Base-by-base conservation (phyloP, 92 coral and sea anemone species). In the Meandrina meandrites region DNA sequence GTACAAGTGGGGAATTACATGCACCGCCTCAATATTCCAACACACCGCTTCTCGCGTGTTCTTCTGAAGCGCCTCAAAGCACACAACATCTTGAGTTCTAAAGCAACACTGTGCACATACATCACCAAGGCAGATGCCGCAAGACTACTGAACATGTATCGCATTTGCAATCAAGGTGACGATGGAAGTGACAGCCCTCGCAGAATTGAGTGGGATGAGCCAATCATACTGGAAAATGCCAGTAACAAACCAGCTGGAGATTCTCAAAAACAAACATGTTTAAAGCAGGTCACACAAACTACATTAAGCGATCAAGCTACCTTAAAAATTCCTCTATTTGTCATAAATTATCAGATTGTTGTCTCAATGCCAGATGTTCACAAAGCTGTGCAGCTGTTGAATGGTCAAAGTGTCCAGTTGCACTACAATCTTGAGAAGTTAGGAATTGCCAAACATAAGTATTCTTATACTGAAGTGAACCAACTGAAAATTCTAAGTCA, bases 291-390 rank as follows among this genome's bases (percentile, higher is more conserved):
- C 19, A 69, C 37, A 45, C 81, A 87, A 10, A 7, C 67, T 77
- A n/a, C n/a, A n/a, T n/a, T n/a, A n/a, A 36, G 14, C 9, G 14
- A 42, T 57, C 83, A 84, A 51, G 68, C 68, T 53, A 50, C 48
- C 47, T 81, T 92, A 56, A 91, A 87, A 60, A 89, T 94, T 36
- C 92, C 95, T 22, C 82, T 95, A 7, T 94, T 94, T 42, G 36
- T 86, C 13, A 91, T 92, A 2, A 88, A 92, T 19, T 88, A 90
- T 31, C 91, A 91, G 37, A 90, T 94, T 8, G 92, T 94, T 35
- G 95, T 94, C 64, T 91, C 98, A 18, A 91, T 94, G 84, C 98
- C 95, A 28, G 98, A 94, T 47, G 91, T 93, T 36, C 98, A 94
- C 87, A 92, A 88, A 86, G 95, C 91, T 45, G 95, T 94, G 27